Evolutionary conservation across 2,113 vertebrate species (phyloP).

Genomic region (Gulo gulo): DNA sequence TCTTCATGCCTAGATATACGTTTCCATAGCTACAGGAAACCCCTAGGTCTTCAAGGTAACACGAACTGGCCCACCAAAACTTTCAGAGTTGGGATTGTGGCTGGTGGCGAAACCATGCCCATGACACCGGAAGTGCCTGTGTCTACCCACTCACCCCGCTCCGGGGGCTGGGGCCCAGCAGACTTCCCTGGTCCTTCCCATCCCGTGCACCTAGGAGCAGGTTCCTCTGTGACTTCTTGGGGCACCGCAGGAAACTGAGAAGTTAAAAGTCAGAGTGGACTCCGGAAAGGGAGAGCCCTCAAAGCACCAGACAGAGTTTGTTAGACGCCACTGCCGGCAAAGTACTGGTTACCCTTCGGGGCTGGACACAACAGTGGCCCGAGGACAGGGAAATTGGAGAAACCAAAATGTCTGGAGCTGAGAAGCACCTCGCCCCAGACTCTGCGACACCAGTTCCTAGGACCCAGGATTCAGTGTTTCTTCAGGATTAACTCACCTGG

Average conservation of each 20-base stretch:
- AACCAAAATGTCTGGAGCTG: rapidly evolving
- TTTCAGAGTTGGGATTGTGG: not conserved
- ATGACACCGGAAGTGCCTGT: rapidly evolving
- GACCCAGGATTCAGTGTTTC: no score
- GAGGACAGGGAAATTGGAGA: not conserved
- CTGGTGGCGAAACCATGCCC: not conserved
- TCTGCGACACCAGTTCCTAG: not conserved
- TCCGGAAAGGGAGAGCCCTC: not conserved
- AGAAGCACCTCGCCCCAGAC: not conserved
- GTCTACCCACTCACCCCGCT: not conserved
- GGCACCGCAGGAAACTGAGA: not conserved
- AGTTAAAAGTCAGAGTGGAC: not conserved
- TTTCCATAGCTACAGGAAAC: constrained; percentile 74
- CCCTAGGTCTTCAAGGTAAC: constrained; percentile 49
- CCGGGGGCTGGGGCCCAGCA: not conserved
- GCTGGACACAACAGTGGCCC: rapidly evolving
- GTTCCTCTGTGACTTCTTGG: not conserved
- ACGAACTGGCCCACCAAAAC: not conserved
- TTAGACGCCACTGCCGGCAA: not conserved
- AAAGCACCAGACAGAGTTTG: not conserved
- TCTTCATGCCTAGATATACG: constrained; percentile 57
- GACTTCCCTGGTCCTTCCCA: no score
- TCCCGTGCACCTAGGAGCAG: not conserved
- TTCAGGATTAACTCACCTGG: not conserved
- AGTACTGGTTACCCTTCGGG: no score